Evolutionary conservation across 2,888 invertebrate genomes (phyloP), one percentile per base, ranked within the genome.

Genomic region (Sipha maydis): DNA sequence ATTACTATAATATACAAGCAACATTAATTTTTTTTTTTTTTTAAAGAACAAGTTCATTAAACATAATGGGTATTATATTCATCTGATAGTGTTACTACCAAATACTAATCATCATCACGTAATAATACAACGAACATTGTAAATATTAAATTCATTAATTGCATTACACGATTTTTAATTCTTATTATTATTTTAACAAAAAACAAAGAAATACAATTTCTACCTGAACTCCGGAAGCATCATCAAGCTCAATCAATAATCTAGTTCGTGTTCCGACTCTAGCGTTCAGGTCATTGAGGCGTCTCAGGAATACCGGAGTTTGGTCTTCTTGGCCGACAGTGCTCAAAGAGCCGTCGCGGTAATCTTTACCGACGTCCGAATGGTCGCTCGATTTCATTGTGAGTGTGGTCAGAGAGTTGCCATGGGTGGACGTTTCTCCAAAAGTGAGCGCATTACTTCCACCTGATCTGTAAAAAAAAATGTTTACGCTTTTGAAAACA

Each of bases 251-350:
- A 80, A 97, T 96, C 80, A 97, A 94, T 91, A 97, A 95, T 90
- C 97, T 93, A 1, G 96, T 96, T 91, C 97, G 93, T 76, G 97
- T 96, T 91, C 97, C 97, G 91, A 98, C 97, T 93, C 97, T 97
- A 89, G 97, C 97, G 25, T 96, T 95, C 85, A 97, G 94, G 92
- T 98, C 97, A 91, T 95, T 95, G 85, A 98, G 94, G 90, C 97
- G 94, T 90, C 97, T 94, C 90, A 97, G 93, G 93, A 98, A 97
- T 90, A 95, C 93, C 41, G 98, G 98, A 19, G 96, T 95, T 3
- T 31, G 19, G 31, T 80, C 61, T 25, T 88, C 88, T 82, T 82
- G 88, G n/a, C 88, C 80, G 11, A 80, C 14, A 9, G 80, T 88
- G 21, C 80, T 82, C 11, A 82, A 82, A 14, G 88, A 88, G 21